Base-by-base conservation (phyloP, 35 echinoderm and acorn worm genomes). In the Chiridota heheva region DNA sequence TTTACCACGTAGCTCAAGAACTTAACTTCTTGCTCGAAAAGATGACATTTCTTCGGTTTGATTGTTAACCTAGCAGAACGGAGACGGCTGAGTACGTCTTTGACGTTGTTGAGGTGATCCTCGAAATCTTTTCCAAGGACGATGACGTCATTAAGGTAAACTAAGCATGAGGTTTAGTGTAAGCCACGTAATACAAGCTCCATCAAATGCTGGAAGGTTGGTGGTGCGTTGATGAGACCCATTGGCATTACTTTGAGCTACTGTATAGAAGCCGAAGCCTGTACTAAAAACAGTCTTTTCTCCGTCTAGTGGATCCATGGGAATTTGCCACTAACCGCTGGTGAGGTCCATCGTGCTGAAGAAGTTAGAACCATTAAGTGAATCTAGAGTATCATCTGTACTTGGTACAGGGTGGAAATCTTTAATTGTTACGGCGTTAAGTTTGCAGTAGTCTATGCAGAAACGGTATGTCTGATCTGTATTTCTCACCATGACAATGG, bases 201-300 rank as follows among this genome's bases (percentile, higher is more conserved):
- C 87, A 90, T 83, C 5, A 90, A 35, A 1, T 69, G 34, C 29
- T 81, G 45, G 36, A 82, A 82, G 17, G 86, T 82, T 4, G 76
- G 38, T 13, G 63, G 86, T 5, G 38, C 79, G 69, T 64, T 77
- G 28, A 30, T 36, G 5, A 86, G 40, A 31, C 83, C 72, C 39
- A 87, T 78, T 25, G 84, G 84, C 60, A 87, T 87, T 4, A 67
- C 84, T 34, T 80, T 79, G 55, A 87, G 80, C 36, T 87, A 74
- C n/a, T n/a, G n/a, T n/a, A 33, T 78, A 77, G 1, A 87, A 27
- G 15, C 57, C 73, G 56, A n/a, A 41, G 17, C 72, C 72, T 36
- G 62, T 87, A 40, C 32, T 87, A 31, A 87, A 79, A 4, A 61
- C 73, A 34, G 84, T 66, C 69, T 80, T 87, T 25, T 38, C 36